Percentiles rank a stretch among this genome's conserved stretches.
Evolutionary conservation across 2,113 vertebrate species (phyloP).

Genomic region (Hylia prasina): DNA sequence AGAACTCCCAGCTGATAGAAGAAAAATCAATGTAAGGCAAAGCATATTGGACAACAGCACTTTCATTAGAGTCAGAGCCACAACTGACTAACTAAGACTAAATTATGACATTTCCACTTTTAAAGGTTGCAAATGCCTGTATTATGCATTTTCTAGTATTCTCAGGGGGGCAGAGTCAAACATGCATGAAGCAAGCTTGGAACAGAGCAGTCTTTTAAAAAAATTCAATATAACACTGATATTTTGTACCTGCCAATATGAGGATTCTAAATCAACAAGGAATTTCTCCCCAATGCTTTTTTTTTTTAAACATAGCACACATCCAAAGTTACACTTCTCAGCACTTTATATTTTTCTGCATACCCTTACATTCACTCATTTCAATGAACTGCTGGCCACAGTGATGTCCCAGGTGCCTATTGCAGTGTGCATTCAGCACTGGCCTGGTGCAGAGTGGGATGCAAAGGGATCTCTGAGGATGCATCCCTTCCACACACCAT

Average conservation of each 20-base stretch:
- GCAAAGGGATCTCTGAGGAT: neutral
- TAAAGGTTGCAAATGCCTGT: neutral
- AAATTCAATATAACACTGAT: neutral
- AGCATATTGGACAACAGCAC: neutral
- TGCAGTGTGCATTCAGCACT: neutral
- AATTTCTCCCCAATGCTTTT: neutral
- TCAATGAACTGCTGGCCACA: neutral
- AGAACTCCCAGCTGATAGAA: conserved; percentile 4
- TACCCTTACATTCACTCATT: neutral
- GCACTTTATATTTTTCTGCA: neutral
- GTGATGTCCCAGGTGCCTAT: neutral
- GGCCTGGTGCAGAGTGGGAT: neutral
- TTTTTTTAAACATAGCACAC: neutral
- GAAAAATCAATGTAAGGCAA: neutral
- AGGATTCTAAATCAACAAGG: neutral
- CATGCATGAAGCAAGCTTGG: neutral
- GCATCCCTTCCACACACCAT: neutral
- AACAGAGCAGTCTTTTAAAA: neutral
- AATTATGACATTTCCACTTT: neutral
- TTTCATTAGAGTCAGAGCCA: neutral
- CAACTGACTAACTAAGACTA: neutral
- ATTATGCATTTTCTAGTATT: neutral
- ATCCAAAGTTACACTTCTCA: neutral
- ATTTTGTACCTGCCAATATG: neutral
- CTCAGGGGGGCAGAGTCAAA: neutral